These are phyloP conservation scores for Drosophila elegans DNA, from an alignment of 1,140 invertebrate genomes.

Conservation along the genomic window DNA sequence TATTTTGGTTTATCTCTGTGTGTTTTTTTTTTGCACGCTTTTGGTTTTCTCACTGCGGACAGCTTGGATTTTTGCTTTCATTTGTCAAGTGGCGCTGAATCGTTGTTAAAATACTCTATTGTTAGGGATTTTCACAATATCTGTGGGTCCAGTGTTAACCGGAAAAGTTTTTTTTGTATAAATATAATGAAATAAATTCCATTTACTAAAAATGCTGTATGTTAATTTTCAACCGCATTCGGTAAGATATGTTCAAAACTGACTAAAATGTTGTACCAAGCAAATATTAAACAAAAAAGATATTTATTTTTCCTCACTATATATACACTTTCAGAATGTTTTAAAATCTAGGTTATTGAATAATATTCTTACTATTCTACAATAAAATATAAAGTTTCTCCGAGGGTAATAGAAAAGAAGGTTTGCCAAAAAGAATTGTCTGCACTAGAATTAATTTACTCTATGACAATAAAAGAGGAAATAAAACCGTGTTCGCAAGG, in stretches of 20 bases:
- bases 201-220: too few species aligned
- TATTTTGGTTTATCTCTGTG: slow-evolving; percentile 12
- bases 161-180: too few species aligned
- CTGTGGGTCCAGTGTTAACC: too few species aligned
- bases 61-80: slow-evolving; percentile 73
- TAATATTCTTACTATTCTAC: too few species aligned
- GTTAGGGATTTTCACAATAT: background rate
- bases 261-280: too few species aligned
- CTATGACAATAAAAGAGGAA: slow-evolving; percentile 30
- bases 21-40: slow-evolving; percentile 46
- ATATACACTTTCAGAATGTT: too few species aligned
- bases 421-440: background rate
- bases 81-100: slow-evolving; percentile 62
- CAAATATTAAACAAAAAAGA: too few species aligned
- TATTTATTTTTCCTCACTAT: too few species aligned
- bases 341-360: background rate
- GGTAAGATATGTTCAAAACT: too few species aligned
- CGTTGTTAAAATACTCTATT: slow-evolving; percentile 26
- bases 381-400: too few species aligned
- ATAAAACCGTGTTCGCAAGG: slow-evolving; percentile 36
- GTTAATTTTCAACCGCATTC: too few species aligned
- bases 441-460: slow-evolving; percentile 27
- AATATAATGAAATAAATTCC: too few species aligned
- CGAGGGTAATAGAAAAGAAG: background rate
- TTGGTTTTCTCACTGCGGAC: slow-evolving; percentile 63